Conservation (phyloP, 2,888 invertebrate species). For the Serrognathus titanus region DNA sequence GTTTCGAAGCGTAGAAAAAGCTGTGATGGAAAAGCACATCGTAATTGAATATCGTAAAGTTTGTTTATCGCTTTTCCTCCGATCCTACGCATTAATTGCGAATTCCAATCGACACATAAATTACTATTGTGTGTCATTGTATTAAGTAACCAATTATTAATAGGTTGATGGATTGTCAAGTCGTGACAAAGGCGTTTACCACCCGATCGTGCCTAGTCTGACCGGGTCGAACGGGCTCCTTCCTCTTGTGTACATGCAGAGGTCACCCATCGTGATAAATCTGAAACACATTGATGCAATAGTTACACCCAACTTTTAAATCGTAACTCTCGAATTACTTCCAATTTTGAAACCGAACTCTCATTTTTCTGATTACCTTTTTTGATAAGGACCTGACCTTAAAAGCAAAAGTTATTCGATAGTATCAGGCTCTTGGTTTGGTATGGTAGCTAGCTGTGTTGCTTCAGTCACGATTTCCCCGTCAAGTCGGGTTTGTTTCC, state of each 20-base stretch:
- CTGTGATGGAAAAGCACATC: conserved; percentile 10
- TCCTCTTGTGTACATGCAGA: conserved; percentile 26
- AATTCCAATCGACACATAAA: conserved; percentile 36
- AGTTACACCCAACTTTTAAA: not conserved
- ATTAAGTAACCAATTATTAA: conserved; percentile 43
- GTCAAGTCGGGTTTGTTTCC: conserved; percentile 17
- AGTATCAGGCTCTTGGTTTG: conserved; percentile 13
- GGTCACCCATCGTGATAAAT: conserved; percentile 26
- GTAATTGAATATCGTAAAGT: conserved; percentile 10
- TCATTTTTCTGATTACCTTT: conserved; percentile 13
- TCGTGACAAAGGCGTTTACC: conserved; percentile 32
- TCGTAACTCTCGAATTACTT: not conserved
- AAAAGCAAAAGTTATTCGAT: conserved; percentile 22
- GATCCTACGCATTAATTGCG: conserved; percentile 11
- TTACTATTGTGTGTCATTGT: conserved; percentile 41
- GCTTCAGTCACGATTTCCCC: conserved; percentile 20
- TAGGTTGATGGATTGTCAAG: conserved; percentile 39
- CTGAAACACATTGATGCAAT: conserved; percentile 18
- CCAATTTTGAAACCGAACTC: not conserved
- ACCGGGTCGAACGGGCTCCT: conserved; percentile 30
- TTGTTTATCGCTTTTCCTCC: conserved; percentile 16
- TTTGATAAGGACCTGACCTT: conserved; percentile 16
- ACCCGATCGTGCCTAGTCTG: conserved; percentile 28
- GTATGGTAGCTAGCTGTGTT: conserved; percentile 22
- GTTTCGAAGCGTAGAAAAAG: not conserved